Evolutionary conservation across 2,888 invertebrate species (phyloP).

Genomic region (Smittia aterrima): DNA sequence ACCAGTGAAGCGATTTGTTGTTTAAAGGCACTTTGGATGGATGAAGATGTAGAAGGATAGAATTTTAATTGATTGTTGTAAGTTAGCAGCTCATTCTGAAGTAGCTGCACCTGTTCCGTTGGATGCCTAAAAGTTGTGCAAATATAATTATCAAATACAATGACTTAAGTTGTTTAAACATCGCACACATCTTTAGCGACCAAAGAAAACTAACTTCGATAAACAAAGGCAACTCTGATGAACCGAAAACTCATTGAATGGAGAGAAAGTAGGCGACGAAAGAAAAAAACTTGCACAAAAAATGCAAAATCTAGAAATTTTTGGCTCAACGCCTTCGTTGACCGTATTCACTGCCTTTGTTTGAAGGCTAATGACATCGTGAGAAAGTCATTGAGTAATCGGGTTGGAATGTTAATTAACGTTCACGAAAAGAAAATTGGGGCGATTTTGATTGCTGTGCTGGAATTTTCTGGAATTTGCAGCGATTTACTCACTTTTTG

Average conservation of each 20-base stretch:
- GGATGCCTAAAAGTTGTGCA: background rate
- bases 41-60: background rate
- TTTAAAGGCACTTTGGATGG: constrained; percentile 14
- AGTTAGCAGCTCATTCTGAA: background rate
- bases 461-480: constrained; percentile 17
- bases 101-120: background rate
- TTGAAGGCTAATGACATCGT: background rate
- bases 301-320: background rate
- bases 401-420: constrained; percentile 38
- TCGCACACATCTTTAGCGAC: too few relatives aligned
- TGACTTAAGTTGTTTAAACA: too few relatives aligned
- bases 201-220: too few relatives aligned
- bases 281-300: constrained; percentile 6
- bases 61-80: background rate
- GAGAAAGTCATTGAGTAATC: constrained; percentile 12
- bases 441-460: background rate
- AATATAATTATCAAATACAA: too few relatives aligned
- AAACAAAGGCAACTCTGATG: too few relatives aligned
- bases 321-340: background rate
- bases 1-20: constrained; percentile 15
- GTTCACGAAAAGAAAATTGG: background rate
- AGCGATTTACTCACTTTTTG: background rate
- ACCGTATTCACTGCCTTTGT: background rate
- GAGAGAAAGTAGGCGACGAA: constrained; percentile 34
- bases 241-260: background rate